Percentiles rank a stretch among this genome's conserved stretches.
Conservation (phyloP, 2,113 vertebrate species). For the Gymnobelideus leadbeateri region DNA sequence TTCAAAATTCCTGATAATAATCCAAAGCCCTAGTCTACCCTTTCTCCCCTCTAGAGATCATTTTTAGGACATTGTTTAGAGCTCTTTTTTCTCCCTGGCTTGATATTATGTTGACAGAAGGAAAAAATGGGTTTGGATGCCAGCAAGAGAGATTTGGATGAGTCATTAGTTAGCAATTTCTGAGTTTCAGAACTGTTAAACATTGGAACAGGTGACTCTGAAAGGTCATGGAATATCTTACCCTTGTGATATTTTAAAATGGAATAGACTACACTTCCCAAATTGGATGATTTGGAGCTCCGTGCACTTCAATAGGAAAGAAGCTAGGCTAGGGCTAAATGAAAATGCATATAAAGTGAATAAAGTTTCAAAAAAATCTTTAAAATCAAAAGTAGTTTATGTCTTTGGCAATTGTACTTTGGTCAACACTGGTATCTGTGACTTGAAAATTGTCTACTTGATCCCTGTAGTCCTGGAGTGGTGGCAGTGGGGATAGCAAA, state of each 20-base stretch:
- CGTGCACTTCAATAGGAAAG: neutral
- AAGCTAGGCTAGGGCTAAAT: neutral
- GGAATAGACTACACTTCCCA: neutral
- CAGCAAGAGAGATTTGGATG: slow-evolving; percentile 10
- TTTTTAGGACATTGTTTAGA: neutral
- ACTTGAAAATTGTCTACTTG: neutral
- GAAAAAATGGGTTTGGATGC: neutral
- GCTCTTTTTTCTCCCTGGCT: neutral
- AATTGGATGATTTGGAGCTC: neutral
- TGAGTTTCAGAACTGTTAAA: neutral
- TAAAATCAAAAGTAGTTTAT: neutral
- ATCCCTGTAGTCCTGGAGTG: neutral
- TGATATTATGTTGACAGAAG: neutral
- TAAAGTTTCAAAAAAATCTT: neutral
- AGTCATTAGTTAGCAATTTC: slow-evolving; percentile 2
- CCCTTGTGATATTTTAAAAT: neutral
- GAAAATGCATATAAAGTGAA: neutral
- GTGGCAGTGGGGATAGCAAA: neutral
- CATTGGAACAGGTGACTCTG: neutral
- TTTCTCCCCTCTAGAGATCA: neutral
- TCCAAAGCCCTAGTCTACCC: neutral
- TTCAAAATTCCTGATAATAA: neutral
- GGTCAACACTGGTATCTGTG: neutral
- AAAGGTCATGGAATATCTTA: neutral
- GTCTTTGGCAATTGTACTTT: neutral